phyloP scores from a whole-genome alignment of 1,140 invertebrate genomes.

The Caenorhabditis tropicalis region DNA sequence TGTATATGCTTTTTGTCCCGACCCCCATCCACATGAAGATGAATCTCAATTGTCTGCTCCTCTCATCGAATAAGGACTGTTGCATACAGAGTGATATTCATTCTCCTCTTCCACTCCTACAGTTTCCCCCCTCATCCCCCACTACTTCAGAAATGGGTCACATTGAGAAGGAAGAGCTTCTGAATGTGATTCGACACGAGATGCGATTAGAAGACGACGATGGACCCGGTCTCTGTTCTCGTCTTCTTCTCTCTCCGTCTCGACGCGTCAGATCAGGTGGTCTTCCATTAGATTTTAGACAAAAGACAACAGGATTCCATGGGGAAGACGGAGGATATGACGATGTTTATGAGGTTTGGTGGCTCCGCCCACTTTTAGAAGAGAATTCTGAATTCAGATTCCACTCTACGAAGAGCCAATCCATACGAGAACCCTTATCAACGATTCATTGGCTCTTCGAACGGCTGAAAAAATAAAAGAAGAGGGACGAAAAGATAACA shows the following conservation, averaged over 20 bases:
- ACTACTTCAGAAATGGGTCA: neutral
- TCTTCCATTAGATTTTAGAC: constrained; percentile 40
- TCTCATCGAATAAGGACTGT: neutral
- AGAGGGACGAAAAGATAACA: neutral
- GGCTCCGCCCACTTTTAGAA: neutral
- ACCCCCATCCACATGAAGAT: neutral
- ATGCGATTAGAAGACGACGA: constrained; percentile 39
- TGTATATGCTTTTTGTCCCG: neutral
- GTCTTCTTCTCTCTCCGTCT: neutral
- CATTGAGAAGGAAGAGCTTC: neutral
- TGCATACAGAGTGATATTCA: neutral
- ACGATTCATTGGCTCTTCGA: neutral
- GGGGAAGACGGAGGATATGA: constrained; percentile 15
- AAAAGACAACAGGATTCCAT: neutral
- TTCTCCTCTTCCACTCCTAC: neutral
- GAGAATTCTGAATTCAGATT: neutral
- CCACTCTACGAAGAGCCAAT: constrained; percentile 42
- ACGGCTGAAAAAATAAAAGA: constrained; percentile 31
- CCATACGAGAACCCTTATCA: constrained; percentile 5
- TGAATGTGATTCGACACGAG: constrained; percentile 46
- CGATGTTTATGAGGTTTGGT: constrained; percentile 24
- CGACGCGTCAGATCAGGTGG: neutral
- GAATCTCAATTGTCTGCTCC: neutral
- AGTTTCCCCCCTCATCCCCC: neutral
- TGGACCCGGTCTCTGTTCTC: neutral